Evolutionary conservation across 2,888 invertebrate species (phyloP).

Genomic region (Epinotia nisella): DNA sequence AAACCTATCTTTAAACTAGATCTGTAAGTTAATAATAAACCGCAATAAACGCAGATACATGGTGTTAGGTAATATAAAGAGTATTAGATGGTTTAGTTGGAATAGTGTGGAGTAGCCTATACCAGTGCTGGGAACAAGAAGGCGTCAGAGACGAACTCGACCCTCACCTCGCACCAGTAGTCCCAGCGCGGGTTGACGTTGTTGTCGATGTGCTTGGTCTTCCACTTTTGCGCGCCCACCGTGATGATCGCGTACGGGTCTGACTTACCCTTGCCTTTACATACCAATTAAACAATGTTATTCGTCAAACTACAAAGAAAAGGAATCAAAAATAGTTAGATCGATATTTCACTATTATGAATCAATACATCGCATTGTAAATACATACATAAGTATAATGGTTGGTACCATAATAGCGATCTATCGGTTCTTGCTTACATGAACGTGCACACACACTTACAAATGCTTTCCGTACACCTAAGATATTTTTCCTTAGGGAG

Average conservation of each 20-base stretch:
- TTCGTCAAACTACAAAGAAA: neutral
- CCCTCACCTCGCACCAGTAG: constrained; percentile 96
- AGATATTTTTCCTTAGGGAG: too few species aligned
- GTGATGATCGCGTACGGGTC: constrained; percentile 97
- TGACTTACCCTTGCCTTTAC: constrained; percentile 95
- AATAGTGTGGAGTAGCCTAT: constrained; percentile 48
- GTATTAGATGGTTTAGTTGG: constrained; percentile 8
- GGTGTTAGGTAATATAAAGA: constrained; percentile 27
- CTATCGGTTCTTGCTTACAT: neutral
- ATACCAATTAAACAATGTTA: neutral
- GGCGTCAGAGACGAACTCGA: constrained; percentile 13
- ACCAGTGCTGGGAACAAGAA: constrained; percentile 49
- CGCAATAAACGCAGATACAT: neutral
- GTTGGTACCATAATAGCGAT: neutral
- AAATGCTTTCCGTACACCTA: neutral
- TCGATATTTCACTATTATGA: too few species aligned
- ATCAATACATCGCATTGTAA: too few species aligned
- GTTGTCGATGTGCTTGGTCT: constrained; percentile 97
- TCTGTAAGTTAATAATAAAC: neutral
- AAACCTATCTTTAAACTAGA: neutral
- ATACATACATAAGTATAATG: too few species aligned
- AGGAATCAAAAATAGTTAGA: too few species aligned
- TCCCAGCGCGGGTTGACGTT: constrained; percentile 98
- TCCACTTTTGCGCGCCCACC: constrained; percentile 97
- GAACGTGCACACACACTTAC: neutral